Conservation (phyloP, 2,888 invertebrate species). For the Thyatira batis region DNA sequence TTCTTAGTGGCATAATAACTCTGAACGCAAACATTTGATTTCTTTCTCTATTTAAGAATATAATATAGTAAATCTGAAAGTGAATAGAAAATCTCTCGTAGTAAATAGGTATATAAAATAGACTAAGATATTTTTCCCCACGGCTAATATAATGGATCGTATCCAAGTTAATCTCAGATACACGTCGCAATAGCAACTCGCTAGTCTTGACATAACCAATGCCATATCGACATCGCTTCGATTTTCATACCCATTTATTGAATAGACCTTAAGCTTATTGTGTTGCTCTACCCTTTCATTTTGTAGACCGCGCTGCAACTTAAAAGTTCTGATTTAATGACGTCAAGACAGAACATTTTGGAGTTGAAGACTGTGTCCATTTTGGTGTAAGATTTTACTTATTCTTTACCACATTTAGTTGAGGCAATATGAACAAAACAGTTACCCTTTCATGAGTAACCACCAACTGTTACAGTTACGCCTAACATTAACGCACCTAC, state of each 20-base stretch:
- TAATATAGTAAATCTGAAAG: too few relatives aligned
- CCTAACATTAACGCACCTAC: neutral
- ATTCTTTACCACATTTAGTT: too few relatives aligned
- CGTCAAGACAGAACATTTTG: neutral
- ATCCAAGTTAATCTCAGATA: neutral
- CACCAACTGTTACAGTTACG: neutral
- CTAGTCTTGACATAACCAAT: neutral
- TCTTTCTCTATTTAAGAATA: neutral
- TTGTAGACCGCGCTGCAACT: neutral
- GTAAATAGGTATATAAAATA: neutral
- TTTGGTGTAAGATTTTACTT: too few relatives aligned
- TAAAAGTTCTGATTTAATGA: neutral
- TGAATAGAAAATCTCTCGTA: too few relatives aligned
- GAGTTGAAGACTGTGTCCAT: neutral
- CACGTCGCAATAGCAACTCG: neutral
- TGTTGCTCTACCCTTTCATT: constrained; percentile 1
- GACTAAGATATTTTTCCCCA: neutral
- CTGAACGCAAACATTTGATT: neutral
- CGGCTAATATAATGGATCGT: neutral
- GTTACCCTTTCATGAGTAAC: too few relatives aligned
- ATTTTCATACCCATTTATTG: neutral
- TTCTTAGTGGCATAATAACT: neutral
- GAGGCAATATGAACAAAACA: too few relatives aligned
- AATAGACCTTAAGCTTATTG: neutral
- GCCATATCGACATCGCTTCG: neutral